A percentile compares a stretch with the other conserved stretches of the same genome.
These are phyloP conservation scores for Parus major DNA, from an alignment of 2,113 vertebrate genomes.

Conservation along the genomic window DNA sequence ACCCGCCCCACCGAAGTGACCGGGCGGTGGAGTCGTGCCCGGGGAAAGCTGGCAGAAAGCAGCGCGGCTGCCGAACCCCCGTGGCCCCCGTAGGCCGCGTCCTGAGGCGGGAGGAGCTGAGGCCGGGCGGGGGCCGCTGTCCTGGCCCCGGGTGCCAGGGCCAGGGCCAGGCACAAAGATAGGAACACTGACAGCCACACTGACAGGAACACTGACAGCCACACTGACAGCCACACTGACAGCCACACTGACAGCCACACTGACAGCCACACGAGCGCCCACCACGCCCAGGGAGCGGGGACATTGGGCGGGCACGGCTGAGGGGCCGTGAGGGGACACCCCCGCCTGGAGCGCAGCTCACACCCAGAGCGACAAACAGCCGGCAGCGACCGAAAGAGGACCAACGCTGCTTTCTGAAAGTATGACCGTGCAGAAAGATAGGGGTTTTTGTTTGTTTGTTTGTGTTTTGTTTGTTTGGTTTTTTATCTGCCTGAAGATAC, in stretches of 20 bases:
- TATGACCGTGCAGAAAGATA: accelerated
- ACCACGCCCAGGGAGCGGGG: accelerated
- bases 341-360: accelerated
- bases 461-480: no score
- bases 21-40: accelerated
- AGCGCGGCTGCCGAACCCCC: no score
- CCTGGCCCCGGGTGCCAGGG: no score
- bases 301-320: accelerated
- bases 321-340: not conserved
- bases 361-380: accelerated
- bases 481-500: accelerated
- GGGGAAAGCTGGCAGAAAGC: not conserved
- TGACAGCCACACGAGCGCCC: not conserved
- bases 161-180: no score
- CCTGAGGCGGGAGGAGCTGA: not conserved
- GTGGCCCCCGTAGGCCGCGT: not conserved
- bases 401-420: not conserved
- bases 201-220: not conserved
- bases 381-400: accelerated
- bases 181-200: not conserved
- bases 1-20: no score
- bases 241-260: not conserved
- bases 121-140: not conserved
- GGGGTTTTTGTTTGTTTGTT: not conserved
- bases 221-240: not conserved